These are phyloP conservation scores for Tyria jacobaeae DNA, from an alignment of 2,888 invertebrate species.

Conservation along the genomic window DNA sequence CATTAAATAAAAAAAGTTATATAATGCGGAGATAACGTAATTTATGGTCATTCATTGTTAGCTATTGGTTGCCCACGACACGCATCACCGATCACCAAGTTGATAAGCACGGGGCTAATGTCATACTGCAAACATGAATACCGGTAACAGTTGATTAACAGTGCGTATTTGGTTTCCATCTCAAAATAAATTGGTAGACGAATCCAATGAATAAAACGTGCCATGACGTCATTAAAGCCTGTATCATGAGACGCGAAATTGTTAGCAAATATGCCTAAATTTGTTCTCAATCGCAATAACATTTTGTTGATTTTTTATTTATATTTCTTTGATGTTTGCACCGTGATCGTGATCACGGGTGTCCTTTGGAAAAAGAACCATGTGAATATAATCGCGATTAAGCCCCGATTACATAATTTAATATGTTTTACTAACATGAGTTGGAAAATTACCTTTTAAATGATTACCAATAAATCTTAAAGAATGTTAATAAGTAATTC, in stretches of 20 bases:
- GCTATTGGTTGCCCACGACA: background rate
- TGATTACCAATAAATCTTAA: background rate
- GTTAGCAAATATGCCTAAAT: background rate
- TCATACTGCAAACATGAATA: background rate
- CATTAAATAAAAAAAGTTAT: too few relatives aligned
- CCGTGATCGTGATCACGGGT: too few relatives aligned
- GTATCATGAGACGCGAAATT: background rate
- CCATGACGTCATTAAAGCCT: background rate
- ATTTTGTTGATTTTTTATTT: too few relatives aligned
- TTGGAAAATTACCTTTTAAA: background rate
- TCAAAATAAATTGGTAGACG: background rate
- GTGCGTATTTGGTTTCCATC: background rate
- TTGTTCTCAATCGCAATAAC: too few relatives aligned
- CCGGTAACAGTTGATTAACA: background rate
- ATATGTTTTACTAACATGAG: too few relatives aligned
- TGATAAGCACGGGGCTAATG: background rate
- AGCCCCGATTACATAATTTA: too few relatives aligned
- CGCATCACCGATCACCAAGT: too few relatives aligned
- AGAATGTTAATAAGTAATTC: background rate
- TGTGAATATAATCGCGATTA: too few relatives aligned
- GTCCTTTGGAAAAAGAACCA: too few relatives aligned
- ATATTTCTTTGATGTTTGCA: too few relatives aligned
- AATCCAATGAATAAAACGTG: background rate
- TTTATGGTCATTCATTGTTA: too few relatives aligned
- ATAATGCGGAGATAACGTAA: too few relatives aligned